Evolutionary conservation across 2,888 invertebrate genomes (phyloP), one percentile per base, ranked within the genome.

Genomic region (Drosophila mettleri): DNA sequence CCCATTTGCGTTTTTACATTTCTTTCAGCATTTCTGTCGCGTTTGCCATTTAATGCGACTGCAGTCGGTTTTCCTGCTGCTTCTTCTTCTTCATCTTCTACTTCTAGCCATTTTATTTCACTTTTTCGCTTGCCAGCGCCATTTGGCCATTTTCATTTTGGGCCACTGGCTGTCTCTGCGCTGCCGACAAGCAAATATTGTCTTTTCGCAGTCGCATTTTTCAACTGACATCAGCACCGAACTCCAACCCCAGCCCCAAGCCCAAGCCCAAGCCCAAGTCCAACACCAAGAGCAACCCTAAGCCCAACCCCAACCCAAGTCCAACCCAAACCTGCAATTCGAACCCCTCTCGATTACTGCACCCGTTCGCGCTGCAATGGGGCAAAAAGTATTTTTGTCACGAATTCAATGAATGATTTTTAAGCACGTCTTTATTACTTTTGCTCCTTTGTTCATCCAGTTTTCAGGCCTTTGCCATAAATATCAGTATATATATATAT

Each of bases 331-430:
- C 14, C 14, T 18, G 29, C 1, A 24, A 14, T 14, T 2, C 2
- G 6, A 3, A 18, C 8, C 51, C 41, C 49, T 36, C 24, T 24
- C 49, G 59, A 54, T 64, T 49, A 43, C 41, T 60, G 58, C 62
- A 66, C 34, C 66, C 60, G 48, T 34, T 51, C 29, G 48, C 33
- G 7, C 6, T 39, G 31, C 39, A 12, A 22, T 29, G 20, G 36
- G 53, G 49, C 16, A n/a, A 18, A 57, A 55, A 62, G 66, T 78
- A 86, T 82, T 87, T 89, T 68, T 86, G 83, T 86, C 88, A 82
- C 89, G 82, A 88, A 82, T 88, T 86, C 88, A 86, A 86, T 86
- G 78, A 86, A 85, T 69, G 88, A 89, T 80, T 86, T 87, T 85
- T 82, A 88, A 89, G 89, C 76, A 78, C 72, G 57, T 74, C 76